Evolutionary conservation across 2,113 vertebrate species (phyloP).

Genomic region (Marmota monax): DNA sequence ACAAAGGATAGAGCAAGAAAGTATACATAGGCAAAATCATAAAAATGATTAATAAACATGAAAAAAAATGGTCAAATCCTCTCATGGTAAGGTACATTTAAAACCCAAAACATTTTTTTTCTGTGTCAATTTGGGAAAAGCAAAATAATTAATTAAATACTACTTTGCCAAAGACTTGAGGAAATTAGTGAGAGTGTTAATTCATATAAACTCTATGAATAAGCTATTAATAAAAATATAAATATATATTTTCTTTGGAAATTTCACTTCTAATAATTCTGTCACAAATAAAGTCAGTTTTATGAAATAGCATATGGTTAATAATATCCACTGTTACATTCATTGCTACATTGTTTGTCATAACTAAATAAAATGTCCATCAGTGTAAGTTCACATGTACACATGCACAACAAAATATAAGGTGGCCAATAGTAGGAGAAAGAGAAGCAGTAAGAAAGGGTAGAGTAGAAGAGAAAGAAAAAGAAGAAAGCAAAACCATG

Average conservation of each 20-base stretch:
- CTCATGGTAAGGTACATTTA: not conserved
- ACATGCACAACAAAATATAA: not conserved
- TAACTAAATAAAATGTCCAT: not conserved
- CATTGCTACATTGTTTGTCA: not conserved
- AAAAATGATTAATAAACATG: not conserved
- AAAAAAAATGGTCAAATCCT: not conserved
- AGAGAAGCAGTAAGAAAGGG: not conserved
- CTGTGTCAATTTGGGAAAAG: not conserved
- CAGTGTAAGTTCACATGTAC: not conserved
- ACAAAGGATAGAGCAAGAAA: not conserved
- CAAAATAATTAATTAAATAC: not conserved
- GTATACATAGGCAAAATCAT: not conserved
- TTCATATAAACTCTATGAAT: not conserved
- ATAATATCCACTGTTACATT: not conserved
- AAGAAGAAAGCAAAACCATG: not conserved
- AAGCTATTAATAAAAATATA: not conserved
- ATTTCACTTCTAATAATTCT: slow-evolving; percentile 36
- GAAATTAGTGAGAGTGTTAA: not conserved
- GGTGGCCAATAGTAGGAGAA: not conserved
- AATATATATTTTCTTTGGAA: not conserved
- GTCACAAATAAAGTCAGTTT: not conserved
- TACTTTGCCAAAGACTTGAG: not conserved
- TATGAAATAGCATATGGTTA: not conserved
- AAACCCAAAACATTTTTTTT: not conserved
- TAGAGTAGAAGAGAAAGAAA: not conserved